phyloP scores from a whole-genome alignment of 1,140 invertebrate genomes.

The Brachystomella parvula region DNA sequence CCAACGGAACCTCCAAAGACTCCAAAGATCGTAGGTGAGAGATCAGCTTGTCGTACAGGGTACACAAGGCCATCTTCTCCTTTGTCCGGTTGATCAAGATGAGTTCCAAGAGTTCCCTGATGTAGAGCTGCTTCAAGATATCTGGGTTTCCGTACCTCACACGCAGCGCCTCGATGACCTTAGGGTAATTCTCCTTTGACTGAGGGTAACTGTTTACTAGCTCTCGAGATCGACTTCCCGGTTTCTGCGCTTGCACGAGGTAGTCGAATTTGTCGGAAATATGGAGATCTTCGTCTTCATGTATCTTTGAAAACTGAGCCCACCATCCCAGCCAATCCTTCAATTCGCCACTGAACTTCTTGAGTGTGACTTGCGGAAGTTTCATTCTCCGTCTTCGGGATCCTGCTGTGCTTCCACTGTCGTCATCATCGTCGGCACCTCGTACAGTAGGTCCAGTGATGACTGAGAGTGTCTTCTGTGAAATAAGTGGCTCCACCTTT shows the following conservation, averaged over 20 bases:
- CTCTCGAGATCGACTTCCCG: background rate
- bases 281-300: conserved; percentile 38
- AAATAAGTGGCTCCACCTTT: background rate
- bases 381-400: background rate
- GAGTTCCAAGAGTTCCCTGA: background rate
- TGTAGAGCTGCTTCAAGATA: background rate
- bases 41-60: conserved; percentile 33
- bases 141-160: background rate
- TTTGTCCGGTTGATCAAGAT: conserved; percentile 13
- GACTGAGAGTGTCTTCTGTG: no score
- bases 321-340: conserved; percentile 42
- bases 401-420: background rate
- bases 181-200: conserved; percentile 15
- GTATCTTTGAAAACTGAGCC: conserved; percentile 41
- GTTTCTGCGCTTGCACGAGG: conserved; percentile 14
- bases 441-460: background rate
- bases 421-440: background rate
- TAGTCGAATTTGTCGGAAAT: conserved; percentile 40
- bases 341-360: conserved; percentile 40
- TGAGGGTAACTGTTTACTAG: conserved; percentile 17
- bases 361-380: conserved; percentile 39
- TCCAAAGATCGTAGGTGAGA: conserved; percentile 40
- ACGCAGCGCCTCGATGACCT: conserved; percentile 11
- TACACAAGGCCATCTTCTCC: conserved; percentile 8
- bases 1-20: conserved; percentile 40